These are phyloP conservation scores for Drosophila asahinai DNA, from an alignment of 1,140 invertebrate genomes.

Conservation along the genomic window DNA sequence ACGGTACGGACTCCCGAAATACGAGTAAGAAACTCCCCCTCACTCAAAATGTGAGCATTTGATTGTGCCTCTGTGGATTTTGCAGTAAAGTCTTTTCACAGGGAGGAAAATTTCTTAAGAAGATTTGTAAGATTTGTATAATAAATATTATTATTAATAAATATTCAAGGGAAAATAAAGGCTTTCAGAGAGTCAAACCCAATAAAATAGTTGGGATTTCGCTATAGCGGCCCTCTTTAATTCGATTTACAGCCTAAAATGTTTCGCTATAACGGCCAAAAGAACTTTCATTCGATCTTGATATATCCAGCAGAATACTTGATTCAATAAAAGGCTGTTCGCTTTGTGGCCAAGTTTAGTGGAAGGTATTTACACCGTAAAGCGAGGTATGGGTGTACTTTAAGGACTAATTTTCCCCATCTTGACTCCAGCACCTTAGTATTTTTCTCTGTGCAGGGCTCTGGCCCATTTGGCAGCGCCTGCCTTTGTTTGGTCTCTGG, in stretches of 20 bases:
- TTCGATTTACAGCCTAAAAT: too few relatives aligned
- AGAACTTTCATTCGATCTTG: too few relatives aligned
- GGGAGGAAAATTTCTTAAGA: not conserved
- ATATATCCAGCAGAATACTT: too few relatives aligned
- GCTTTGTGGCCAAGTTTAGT: too few relatives aligned
- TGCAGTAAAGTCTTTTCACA: constrained; percentile 5
- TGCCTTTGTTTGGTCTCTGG: constrained; percentile 34
- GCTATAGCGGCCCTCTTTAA: too few relatives aligned
- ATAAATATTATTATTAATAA: not conserved
- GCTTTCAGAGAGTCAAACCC: not conserved
- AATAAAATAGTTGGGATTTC: not conserved
- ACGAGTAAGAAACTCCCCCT: constrained; percentile 42
- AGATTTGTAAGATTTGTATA: too few relatives aligned
- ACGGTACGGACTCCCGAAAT: constrained; percentile 56
- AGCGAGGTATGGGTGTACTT: too few relatives aligned
- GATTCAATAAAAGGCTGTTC: too few relatives aligned
- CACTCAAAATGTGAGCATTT: constrained; percentile 60
- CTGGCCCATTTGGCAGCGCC: constrained; percentile 16
- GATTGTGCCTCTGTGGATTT: constrained; percentile 57
- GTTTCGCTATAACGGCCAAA: too few relatives aligned
- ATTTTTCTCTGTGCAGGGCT: constrained; percentile 3
- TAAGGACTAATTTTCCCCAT: not conserved
- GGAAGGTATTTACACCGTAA: too few relatives aligned
- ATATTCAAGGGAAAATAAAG: not conserved
- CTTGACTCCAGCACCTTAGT: too few relatives aligned